A percentile compares a stretch with the other conserved stretches of the same genome.
These are phyloP conservation scores for Notiomystis cincta DNA, from an alignment of 2,113 vertebrate species.

Conservation along the genomic window DNA sequence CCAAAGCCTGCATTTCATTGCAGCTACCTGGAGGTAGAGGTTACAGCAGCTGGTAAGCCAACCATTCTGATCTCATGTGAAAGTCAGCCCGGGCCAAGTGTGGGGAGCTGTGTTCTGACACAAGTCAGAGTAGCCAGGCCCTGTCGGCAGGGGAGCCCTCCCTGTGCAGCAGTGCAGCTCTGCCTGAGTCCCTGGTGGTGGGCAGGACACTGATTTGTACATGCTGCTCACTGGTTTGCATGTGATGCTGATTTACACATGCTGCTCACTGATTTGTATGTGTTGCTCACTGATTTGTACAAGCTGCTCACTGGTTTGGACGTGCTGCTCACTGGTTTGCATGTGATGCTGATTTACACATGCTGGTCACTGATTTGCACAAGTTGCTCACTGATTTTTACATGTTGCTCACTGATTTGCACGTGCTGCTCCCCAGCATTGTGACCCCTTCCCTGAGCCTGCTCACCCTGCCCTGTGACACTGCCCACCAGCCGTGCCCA, in stretches of 20 bases:
- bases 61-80: neutral
- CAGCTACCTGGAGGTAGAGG: neutral
- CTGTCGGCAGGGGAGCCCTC: neutral
- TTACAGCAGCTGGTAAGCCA: constrained; percentile 18
- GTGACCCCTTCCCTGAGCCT: neutral
- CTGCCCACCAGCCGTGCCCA: neutral
- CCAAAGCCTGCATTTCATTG: neutral
- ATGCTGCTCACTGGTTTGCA: too few relatives aligned
- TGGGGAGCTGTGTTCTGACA: neutral
- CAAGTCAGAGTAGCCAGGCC: neutral
- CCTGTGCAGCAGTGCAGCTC: neutral
- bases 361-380: neutral
- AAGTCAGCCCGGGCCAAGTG: neutral
- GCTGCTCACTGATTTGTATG: too few relatives aligned
- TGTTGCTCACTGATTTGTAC: neutral
- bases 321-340: neutral
- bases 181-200: neutral
- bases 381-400: neutral
- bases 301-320: too few relatives aligned
- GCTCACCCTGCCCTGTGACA: too few relatives aligned
- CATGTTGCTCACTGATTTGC: too few relatives aligned
- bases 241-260: too few relatives aligned
- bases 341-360: neutral
- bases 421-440: neutral
- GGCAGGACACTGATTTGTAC: neutral